Conservation (phyloP, 2,113 vertebrate genomes). For the Glaucomys volans region DNA sequence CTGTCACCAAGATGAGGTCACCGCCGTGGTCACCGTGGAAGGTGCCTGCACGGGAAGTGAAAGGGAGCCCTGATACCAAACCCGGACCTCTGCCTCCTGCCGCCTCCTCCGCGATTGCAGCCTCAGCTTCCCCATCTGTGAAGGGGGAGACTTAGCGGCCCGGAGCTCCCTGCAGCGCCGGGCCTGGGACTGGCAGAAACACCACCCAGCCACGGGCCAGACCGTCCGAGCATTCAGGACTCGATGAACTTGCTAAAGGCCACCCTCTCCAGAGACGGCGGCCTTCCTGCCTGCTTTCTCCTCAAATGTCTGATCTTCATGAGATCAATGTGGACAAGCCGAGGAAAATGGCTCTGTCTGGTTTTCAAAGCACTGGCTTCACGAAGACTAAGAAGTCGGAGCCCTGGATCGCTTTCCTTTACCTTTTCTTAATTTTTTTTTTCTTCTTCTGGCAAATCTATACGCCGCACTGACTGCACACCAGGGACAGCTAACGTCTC, state of each 20-base stretch:
- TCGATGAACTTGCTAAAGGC: background rate
- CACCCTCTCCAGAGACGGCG: background rate
- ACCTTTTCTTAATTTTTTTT: background rate
- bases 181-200: no score
- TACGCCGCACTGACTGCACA: background rate
- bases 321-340: background rate
- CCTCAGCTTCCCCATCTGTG: background rate
- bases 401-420: background rate
- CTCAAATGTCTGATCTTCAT: background rate
- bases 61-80: no score
- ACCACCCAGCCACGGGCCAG: background rate
- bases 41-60: background rate
- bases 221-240: background rate
- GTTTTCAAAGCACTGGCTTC: background rate
- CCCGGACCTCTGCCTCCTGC: background rate
- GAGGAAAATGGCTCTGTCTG: background rate
- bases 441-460: background rate
- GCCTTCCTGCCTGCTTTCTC: background rate
- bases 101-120: background rate
- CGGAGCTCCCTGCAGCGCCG: fast-evolving
- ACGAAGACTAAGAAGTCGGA: background rate
- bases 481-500: background rate
- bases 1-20: background rate
- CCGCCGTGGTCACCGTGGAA: background rate
- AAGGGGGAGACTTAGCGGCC: background rate